Conservation (phyloP, 2,888 invertebrate species). For the Netelia melanura region DNA sequence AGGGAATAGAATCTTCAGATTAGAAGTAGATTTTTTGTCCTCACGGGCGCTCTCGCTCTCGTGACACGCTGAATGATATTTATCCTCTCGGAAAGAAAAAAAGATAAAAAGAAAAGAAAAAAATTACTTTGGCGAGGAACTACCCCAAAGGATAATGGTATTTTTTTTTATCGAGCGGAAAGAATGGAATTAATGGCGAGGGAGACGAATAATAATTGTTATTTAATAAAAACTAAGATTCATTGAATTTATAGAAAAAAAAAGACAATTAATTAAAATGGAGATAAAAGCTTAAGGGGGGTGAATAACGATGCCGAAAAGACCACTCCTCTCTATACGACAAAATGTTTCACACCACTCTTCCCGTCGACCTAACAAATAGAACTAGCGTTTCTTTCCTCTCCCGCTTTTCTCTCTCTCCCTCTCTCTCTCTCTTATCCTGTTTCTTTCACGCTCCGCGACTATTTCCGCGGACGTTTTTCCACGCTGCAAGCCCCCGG, state of each 20-base stretch:
- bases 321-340: neutral
- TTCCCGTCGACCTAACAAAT: neutral
- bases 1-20: conserved; percentile 9
- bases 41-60: neutral
- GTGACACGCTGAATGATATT: neutral
- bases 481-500: neutral
- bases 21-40: conserved; percentile 39
- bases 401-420: neutral
- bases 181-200: too few species aligned
- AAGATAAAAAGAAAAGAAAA: too few species aligned
- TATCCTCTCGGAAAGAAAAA: too few species aligned
- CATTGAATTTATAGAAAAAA: too few species aligned
- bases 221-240: too few species aligned
- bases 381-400: neutral
- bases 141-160: too few species aligned
- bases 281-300: neutral
- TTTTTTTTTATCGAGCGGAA: too few species aligned
- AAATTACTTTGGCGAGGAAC: too few species aligned
- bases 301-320: neutral
- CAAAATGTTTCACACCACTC: neutral
- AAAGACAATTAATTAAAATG: too few species aligned
- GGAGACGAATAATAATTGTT: too few species aligned
- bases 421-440: neutral
- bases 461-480: neutral
- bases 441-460: neutral